A percentile compares a stretch with the other conserved stretches of the same genome.
Evolutionary conservation across 2,113 vertebrate genomes (phyloP).

Genomic region (Labrus mixtus): DNA sequence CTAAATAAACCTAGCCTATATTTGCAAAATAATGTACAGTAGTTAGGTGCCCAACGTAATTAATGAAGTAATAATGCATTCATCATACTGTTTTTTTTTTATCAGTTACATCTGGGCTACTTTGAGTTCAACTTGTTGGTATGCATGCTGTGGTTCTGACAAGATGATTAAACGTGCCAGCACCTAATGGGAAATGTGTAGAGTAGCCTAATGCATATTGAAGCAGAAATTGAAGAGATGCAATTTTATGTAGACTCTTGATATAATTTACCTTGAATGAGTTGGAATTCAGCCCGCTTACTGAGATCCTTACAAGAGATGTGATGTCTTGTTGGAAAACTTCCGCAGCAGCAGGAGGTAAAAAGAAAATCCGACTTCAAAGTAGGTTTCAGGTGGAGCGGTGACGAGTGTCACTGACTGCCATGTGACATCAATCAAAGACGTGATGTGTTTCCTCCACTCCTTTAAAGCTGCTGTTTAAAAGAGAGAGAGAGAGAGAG

Average conservation of each 20-base stretch:
- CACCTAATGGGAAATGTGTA: constrained; percentile 52
- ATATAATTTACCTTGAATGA: constrained; percentile 76
- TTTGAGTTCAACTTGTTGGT: constrained; percentile 22
- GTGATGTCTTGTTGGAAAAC: constrained; percentile 46
- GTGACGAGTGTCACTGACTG: constrained; percentile 15
- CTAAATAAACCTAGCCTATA: no score
- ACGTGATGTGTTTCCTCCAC: neutral
- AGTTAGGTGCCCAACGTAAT: constrained; percentile 21
- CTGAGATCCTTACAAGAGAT: constrained; percentile 48
- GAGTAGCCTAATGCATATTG: constrained; percentile 32
- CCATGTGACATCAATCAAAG: constrained; percentile 26
- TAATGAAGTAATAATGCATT: constrained; percentile 15
- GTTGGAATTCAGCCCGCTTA: constrained; percentile 50
- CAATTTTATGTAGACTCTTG: constrained; percentile 59
- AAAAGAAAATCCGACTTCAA: constrained; percentile 38
- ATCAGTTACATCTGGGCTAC: neutral
- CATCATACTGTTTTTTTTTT: constrained; percentile 16
- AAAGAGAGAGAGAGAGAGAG: neutral
- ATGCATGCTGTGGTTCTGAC: constrained; percentile 36
- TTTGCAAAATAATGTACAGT: neutral
- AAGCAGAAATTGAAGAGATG: constrained; percentile 35
- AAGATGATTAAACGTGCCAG: constrained; percentile 43
- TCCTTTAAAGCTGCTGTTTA: neutral
- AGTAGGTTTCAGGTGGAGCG: constrained; percentile 53
- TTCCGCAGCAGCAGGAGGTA: constrained; percentile 12